phyloP scores from a whole-genome alignment of 2,888 invertebrate species.

The Pristionchus fissidentatus region DNA sequence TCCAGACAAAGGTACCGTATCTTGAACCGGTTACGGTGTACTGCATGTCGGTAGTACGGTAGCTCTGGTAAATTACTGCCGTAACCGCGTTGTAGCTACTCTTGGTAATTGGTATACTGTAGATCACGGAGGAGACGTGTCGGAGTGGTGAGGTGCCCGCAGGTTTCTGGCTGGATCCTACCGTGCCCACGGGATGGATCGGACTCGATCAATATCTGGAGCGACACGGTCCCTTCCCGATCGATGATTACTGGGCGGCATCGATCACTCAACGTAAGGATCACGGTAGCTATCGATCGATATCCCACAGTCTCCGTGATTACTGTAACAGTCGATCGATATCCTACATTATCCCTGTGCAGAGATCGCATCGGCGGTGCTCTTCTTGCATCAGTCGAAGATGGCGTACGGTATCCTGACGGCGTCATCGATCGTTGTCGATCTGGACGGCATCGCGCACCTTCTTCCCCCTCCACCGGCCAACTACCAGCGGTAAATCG shows the following conservation, averaged over 20 bases:
- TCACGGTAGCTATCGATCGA: background rate
- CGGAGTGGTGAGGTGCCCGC: background rate
- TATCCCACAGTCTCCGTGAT: background rate
- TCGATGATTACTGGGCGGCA: background rate
- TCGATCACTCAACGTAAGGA: slow-evolving; percentile 15
- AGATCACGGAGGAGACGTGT: slow-evolving; percentile 10
- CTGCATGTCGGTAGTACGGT: background rate
- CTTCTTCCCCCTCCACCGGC: background rate
- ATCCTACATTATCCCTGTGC: background rate
- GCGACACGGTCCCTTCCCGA: slow-evolving; percentile 20
- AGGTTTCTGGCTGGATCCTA: slow-evolving; percentile 5
- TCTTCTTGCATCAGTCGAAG: slow-evolving; percentile 40
- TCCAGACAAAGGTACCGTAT: background rate
- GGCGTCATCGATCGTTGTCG: background rate
- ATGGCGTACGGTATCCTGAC: slow-evolving; percentile 21
- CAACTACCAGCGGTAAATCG: background rate
- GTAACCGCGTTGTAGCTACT: too few relatives aligned
- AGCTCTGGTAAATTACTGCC: background rate
- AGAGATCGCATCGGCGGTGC: slow-evolving; percentile 7
- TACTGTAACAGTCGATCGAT: background rate
- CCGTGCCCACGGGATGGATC: slow-evolving; percentile 27
- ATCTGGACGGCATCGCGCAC: background rate
- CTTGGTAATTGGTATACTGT: background rate
- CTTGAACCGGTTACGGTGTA: background rate
- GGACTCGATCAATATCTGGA: slow-evolving; percentile 4